Conservation (phyloP, 2,113 vertebrate genomes). For the Parus major region DNA sequence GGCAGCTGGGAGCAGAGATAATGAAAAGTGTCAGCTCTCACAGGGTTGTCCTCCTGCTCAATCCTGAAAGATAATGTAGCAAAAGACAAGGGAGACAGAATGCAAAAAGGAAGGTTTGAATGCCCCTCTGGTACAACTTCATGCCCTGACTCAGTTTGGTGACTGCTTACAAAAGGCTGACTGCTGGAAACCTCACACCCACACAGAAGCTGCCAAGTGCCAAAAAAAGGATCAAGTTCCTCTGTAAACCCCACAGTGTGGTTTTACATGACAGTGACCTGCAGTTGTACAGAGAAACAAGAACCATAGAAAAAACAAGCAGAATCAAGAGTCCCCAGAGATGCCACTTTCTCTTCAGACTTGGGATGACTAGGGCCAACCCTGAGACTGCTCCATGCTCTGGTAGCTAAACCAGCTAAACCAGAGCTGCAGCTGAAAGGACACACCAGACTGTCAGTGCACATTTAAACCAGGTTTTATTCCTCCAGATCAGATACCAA, state of each 20-base stretch:
- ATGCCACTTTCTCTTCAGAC: not conserved
- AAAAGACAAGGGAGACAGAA: not conserved
- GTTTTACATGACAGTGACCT: not conserved
- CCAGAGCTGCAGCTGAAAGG: not conserved
- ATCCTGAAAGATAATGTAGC: not conserved
- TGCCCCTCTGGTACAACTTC: not conserved
- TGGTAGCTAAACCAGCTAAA: not conserved
- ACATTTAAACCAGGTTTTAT: not conserved
- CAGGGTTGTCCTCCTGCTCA: not conserved
- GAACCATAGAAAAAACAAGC: not conserved
- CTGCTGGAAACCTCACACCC: not conserved
- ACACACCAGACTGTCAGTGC: rapidly evolving
- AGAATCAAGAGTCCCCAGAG: not conserved
- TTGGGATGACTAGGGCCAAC: not conserved
- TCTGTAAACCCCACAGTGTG: not conserved
- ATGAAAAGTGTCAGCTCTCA: not conserved
- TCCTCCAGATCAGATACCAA: not conserved
- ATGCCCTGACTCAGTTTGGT: not conserved
- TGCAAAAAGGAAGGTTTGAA: not conserved
- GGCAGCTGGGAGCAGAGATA: not conserved
- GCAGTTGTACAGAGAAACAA: not conserved
- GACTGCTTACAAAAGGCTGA: not conserved
- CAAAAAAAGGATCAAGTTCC: constrained; percentile 5
- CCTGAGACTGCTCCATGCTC: not conserved
- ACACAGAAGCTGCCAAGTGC: not conserved